Percentiles rank a stretch among this genome's conserved stretches.
phyloP scores from a whole-genome alignment of 2,113 vertebrate species.

The Myrmecophaga tridactyla region DNA sequence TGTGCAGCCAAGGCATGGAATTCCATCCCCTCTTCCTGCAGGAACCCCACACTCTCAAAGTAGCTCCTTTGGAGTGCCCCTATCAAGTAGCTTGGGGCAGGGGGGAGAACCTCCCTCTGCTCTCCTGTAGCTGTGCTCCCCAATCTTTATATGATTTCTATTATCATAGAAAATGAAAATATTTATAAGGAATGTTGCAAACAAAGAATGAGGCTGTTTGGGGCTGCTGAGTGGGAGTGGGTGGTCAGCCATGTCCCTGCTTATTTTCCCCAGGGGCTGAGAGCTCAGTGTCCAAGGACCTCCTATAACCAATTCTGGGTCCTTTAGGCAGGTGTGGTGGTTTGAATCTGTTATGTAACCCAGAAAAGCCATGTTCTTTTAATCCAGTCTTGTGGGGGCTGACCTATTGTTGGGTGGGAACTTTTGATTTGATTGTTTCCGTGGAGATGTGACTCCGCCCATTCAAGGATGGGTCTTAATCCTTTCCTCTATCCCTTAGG shows the following conservation, averaged over 20 bases:
- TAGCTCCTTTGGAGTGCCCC: neutral
- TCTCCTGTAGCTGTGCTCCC: neutral
- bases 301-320: neutral
- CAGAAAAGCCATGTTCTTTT: no score
- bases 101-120: no score
- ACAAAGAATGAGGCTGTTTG: neutral
- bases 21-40: rapidly evolving
- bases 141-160: neutral
- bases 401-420: no score
- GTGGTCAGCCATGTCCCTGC: neutral
- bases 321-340: no score
- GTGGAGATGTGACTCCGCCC: no score
- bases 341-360: no score
- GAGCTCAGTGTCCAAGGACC: neutral
- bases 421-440: no score
- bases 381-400: no score
- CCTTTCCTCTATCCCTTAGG: no score
- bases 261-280: neutral
- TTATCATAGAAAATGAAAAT: neutral
- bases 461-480: no score
- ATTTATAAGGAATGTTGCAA: neutral
- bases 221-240: neutral
- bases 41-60: neutral
- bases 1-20: rapidly evolving
- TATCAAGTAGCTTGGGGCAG: neutral